A percentile compares a stretch with the other conserved stretches of the same genome.
phyloP scores from a whole-genome alignment of 2,797 vertebrate species.

The Perodicticus potto region DNA sequence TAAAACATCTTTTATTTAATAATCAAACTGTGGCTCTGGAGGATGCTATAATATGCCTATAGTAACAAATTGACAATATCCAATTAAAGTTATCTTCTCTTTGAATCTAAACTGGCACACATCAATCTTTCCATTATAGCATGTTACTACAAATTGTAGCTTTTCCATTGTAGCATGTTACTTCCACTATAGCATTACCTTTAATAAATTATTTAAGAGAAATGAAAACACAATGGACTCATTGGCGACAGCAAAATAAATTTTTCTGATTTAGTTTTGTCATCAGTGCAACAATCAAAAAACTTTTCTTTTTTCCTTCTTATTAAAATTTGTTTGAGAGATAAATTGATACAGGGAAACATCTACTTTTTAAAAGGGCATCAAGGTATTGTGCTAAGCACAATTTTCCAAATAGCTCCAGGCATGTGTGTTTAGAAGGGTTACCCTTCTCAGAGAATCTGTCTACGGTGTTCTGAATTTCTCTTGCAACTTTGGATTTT shows the following conservation, averaged over 20 bases:
- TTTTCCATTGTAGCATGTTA: not conserved
- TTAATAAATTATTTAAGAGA: not conserved
- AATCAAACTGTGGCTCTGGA: not conserved
- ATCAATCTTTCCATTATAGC: not conserved
- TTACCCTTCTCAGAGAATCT: not conserved
- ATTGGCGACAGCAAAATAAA: not conserved
- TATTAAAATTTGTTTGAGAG: not conserved
- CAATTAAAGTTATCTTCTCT: slow-evolving; percentile 1
- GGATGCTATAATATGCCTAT: not conserved
- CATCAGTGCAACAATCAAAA: not conserved
- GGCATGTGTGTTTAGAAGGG: not conserved
- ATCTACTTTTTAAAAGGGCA: not conserved
- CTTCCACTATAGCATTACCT: not conserved
- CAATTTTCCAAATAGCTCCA: not conserved
- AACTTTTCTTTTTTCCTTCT: not conserved
- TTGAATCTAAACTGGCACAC: slow-evolving; percentile 2
- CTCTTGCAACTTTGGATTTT: not conserved
- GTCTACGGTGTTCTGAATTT: not conserved
- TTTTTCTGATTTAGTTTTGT: slow-evolving; percentile 50
- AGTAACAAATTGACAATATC: not conserved
- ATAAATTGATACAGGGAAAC: not conserved
- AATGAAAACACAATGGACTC: not conserved
- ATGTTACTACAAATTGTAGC: too few species aligned
- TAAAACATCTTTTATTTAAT: not conserved
- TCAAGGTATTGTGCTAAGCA: not conserved